These are phyloP conservation scores for Hydraecia micacea DNA, from an alignment of 2,888 invertebrate species.

Conservation along the genomic window DNA sequence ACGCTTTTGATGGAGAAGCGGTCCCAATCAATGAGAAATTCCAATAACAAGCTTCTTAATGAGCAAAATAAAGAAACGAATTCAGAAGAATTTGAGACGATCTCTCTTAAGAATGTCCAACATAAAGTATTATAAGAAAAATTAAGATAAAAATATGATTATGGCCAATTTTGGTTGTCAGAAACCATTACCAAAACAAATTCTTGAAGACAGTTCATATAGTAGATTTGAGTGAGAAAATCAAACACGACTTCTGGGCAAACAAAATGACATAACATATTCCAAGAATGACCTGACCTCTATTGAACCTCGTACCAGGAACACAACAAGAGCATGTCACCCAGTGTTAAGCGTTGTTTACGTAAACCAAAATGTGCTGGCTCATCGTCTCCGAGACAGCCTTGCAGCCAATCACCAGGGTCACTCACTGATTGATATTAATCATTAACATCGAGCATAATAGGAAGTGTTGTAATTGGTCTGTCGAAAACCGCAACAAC, in stretches of 20 bases:
- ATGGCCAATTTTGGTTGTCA: neutral
- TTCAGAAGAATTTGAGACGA: slow-evolving; percentile 4
- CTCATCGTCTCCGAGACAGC: slow-evolving; percentile 64
- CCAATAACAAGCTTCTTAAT: slow-evolving; percentile 8
- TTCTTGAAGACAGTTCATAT: neutral
- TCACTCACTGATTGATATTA: slow-evolving; percentile 52
- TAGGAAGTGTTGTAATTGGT: slow-evolving; percentile 57
- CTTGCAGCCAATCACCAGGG: slow-evolving; percentile 61
- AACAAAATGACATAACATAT: slow-evolving; percentile 22
- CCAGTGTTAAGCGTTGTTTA: slow-evolving; percentile 45
- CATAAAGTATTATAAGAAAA: no score
- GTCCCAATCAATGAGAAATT: slow-evolving; percentile 1
- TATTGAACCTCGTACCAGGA: slow-evolving; percentile 39
- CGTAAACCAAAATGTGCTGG: slow-evolving; percentile 48
- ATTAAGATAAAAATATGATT: neutral
- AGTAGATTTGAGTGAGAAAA: slow-evolving; percentile 10
- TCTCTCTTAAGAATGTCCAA: neutral
- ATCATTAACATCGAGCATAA: slow-evolving; percentile 55
- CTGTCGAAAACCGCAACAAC: slow-evolving; percentile 47
- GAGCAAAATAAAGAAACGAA: neutral
- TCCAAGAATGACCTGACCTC: slow-evolving; percentile 41
- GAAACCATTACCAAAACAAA: neutral
- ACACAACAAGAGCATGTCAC: slow-evolving; percentile 36
- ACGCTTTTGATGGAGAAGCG: slow-evolving; percentile 16
- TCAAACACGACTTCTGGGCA: slow-evolving; percentile 10